Evolutionary conservation across 2,888 invertebrate species (phyloP).

Genomic region (Fragum whitleyi): DNA sequence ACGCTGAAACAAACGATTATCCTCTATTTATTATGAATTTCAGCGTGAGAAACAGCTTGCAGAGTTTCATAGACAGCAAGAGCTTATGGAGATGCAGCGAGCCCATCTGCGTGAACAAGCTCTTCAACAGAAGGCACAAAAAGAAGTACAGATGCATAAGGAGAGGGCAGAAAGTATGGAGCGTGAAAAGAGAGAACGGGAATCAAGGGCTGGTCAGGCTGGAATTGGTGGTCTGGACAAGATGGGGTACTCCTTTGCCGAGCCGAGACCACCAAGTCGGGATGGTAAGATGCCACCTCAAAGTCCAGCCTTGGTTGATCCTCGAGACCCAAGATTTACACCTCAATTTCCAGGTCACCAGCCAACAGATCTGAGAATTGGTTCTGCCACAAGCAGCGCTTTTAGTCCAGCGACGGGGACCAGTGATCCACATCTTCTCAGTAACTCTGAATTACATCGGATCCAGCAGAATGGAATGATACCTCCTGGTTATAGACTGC

Average conservation of each 20-base stretch:
- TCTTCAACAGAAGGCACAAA: slow-evolving; percentile 62
- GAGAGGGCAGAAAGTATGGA: slow-evolving; percentile 56
- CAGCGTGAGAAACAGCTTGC: slow-evolving; percentile 53
- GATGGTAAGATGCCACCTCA: slow-evolving; percentile 56
- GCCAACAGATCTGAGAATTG: slow-evolving; percentile 65
- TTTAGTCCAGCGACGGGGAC: slow-evolving; percentile 68
- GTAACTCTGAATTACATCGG: slow-evolving; percentile 69
- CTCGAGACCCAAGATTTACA: slow-evolving; percentile 56
- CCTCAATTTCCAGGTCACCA: slow-evolving; percentile 59
- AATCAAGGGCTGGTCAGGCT: slow-evolving; percentile 38
- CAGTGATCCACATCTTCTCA: slow-evolving; percentile 64
- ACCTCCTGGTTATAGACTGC: slow-evolving; percentile 59
- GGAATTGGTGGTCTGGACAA: slow-evolving; percentile 50
- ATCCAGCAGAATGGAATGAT: slow-evolving; percentile 72
- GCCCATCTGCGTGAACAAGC: slow-evolving; percentile 56
- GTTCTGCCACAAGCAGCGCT: slow-evolving; percentile 65
- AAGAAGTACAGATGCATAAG: slow-evolving; percentile 65
- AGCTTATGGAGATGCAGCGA: slow-evolving; percentile 48
- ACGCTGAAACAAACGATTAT: no score
- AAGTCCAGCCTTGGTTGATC: slow-evolving; percentile 63
- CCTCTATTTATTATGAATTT: no score
- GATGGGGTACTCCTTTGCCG: slow-evolving; percentile 63
- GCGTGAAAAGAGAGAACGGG: slow-evolving; percentile 53
- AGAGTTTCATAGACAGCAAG: slow-evolving; percentile 48
- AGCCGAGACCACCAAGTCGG: slow-evolving; percentile 62